A percentile compares a stretch with the other conserved stretches of the same genome.
Conservation (phyloP, 2,888 invertebrate species). For the Microplitis manilae region DNA sequence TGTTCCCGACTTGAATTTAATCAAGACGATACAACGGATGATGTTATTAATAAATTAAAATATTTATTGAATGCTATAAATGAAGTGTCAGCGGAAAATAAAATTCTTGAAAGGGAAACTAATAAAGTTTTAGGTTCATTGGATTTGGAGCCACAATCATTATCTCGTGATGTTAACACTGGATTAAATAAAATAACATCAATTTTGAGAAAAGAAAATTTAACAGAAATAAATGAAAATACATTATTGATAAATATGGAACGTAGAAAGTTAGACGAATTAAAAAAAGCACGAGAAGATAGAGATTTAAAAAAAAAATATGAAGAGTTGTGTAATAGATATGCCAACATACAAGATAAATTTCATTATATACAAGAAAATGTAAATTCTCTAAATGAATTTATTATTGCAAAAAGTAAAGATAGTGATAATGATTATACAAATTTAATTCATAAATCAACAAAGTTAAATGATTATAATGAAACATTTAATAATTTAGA, state of each 20-base stretch:
- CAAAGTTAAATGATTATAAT: conserved; percentile 61
- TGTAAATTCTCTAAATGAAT: conserved; percentile 51
- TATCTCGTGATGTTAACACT: conserved; percentile 58
- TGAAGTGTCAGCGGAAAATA: conserved; percentile 61
- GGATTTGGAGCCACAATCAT: conserved; percentile 55
- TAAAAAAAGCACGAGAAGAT: conserved; percentile 54
- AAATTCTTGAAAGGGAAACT: conserved; percentile 55
- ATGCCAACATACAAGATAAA: conserved; percentile 54
- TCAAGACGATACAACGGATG: conserved; percentile 8
- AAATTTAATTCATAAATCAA: conserved; percentile 53
- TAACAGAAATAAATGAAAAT: conserved; percentile 56
- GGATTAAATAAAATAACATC: conserved; percentile 54
- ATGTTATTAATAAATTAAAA: conserved; percentile 45
- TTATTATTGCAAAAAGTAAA: conserved; percentile 45
- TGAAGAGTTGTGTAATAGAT: conserved; percentile 55
- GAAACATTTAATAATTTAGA: conserved; percentile 55
- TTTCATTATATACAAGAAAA: conserved; percentile 50
- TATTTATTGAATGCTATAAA: conserved; percentile 55
- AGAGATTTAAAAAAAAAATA: conserved; percentile 55
- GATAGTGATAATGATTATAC: conserved; percentile 53
- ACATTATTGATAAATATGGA: conserved; percentile 53
- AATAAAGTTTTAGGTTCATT: conserved; percentile 54
- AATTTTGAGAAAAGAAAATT: conserved; percentile 57
- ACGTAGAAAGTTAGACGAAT: conserved; percentile 53
- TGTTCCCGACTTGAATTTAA: not conserved